Evolutionary conservation across 2,113 vertebrate genomes (phyloP), one percentile per base, ranked within the genome.

Genomic region (Solenodon paradoxus): DNA sequence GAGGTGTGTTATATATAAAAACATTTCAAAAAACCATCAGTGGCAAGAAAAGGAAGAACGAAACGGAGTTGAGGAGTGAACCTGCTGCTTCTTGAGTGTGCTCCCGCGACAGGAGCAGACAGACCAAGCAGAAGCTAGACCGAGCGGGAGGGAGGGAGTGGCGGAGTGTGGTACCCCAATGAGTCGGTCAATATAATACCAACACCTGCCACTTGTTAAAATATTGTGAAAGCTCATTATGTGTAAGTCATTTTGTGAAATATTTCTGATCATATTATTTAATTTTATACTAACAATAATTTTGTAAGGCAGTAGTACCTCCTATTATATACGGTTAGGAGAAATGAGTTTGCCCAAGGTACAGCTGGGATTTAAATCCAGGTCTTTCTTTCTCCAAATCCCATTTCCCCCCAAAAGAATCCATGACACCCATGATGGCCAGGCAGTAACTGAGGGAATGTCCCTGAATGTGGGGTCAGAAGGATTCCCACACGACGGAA

Each of bases 1-100:
- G 35, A 28, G 45, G n/a, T 32, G 26, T 71, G 75, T 84, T 88
- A 53, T 32, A 80, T 35, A 51, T 78, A 66, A 63, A 93, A 91
- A 8, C 0, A 0, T 61, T 24, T 24, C 30, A 88, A 78, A 80
- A 61, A 24, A 24, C 19, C 32, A 12, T 24, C 38, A 57, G 10
- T 32, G 74, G n/a, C 13, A 22, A 42, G 42, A 13, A 90, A 86
- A 69, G 15, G 7, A 0, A 0, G 68, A 61, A 64, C 72, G 1
- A 40, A 69, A 92, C 38, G 9, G 42, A 61, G 63, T 1, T 38
- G 28, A 94, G 47, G 61, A 4, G 16, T 0, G 0, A 38, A 42
- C n/a, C 26, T 38, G 38, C 71, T 75, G 11, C 40, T 45, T 72
- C 40, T 55, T 38, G 16, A 26, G 26, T 0, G 0, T 17, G 9